Evolutionary conservation across 1,140 invertebrate species (phyloP).

Genomic region (Bombus fervidus): DNA sequence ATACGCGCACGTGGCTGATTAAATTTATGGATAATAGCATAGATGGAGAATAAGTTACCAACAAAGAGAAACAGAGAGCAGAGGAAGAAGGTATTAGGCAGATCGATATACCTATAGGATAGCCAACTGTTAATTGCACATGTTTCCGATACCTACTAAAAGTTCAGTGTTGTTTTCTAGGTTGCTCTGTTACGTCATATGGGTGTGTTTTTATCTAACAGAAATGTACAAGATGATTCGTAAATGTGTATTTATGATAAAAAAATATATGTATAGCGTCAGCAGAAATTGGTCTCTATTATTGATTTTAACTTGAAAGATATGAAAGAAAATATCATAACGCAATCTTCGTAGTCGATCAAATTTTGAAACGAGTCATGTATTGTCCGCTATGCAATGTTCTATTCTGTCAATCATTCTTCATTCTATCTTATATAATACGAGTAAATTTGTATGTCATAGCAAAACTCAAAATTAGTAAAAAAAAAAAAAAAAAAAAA

Average conservation of each 20-base stretch:
- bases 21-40: too few relatives aligned
- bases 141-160: background rate
- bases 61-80: background rate
- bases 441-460: too few relatives aligned
- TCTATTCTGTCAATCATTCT: too few relatives aligned
- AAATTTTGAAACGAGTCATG: too few relatives aligned
- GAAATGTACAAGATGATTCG: background rate
- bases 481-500: too few relatives aligned
- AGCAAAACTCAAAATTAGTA: background rate
- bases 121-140: conserved; percentile 16
- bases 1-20: background rate
- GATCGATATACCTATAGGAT: conserved; percentile 1
- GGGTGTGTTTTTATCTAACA: background rate
- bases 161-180: background rate
- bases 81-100: background rate
- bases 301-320: too few relatives aligned
- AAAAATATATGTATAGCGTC: background rate
- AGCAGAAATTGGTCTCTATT: background rate
- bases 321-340: too few relatives aligned
- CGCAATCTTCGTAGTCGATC: too few relatives aligned
- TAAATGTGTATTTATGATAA: background rate
- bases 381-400: too few relatives aligned
- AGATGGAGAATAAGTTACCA: background rate
- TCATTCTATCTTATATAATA: too few relatives aligned
- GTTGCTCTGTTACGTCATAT: too few relatives aligned